Conservation (phyloP, 2,888 invertebrate species). For the Yponomeuta malinellus region DNA sequence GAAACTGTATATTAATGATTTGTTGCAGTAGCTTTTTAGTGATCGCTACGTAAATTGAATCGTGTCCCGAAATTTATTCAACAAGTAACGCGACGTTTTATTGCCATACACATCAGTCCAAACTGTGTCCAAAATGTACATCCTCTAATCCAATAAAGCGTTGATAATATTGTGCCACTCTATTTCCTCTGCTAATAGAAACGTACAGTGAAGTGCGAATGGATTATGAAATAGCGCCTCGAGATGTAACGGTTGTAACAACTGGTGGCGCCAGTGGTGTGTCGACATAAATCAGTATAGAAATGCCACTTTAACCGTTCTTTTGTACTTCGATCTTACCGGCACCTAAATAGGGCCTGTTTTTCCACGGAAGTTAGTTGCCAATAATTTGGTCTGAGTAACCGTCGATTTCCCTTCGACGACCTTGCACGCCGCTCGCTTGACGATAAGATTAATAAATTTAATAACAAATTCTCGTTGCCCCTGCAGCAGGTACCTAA, state of each 20-base stretch:
- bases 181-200: constrained; percentile 40
- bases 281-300: constrained; percentile 41
- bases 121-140: constrained; percentile 21
- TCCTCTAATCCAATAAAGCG: constrained; percentile 18
- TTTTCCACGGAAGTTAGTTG: background rate
- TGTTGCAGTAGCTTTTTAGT: constrained; percentile 17
- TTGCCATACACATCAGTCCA: constrained; percentile 23
- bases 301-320: constrained; percentile 28
- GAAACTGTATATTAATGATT: constrained; percentile 17
- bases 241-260: constrained; percentile 51
- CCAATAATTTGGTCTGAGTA: background rate
- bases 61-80: constrained; percentile 23
- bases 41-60: constrained; percentile 29
- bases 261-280: constrained; percentile 41
- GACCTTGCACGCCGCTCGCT: constrained; percentile 59
- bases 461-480: constrained; percentile 26
- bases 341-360: constrained; percentile 8
- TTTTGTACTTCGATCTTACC: background rate
- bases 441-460: constrained; percentile 46
- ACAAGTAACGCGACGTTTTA: constrained; percentile 29
- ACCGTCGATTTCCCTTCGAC: constrained; percentile 63
- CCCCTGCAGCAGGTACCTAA: constrained; percentile 25
- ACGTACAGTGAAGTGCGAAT: constrained; percentile 32
- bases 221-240: constrained; percentile 52
- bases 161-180: constrained; percentile 23